Percentiles rank a stretch among this genome's conserved stretches.
Conservation (phyloP, 2,113 vertebrate species). For the Gymnogyps californianus region DNA sequence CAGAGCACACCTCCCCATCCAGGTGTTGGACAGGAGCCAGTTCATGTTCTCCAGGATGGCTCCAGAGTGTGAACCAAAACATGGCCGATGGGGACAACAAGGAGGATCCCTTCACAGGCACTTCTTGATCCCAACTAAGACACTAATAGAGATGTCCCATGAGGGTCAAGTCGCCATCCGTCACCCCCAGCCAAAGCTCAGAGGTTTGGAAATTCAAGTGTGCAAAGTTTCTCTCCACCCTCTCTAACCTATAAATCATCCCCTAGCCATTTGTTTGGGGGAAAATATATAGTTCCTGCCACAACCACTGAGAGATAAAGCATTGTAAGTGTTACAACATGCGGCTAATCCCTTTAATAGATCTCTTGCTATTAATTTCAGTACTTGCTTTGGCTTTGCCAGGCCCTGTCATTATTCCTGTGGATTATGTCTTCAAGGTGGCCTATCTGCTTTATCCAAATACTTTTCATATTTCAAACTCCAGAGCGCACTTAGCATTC, state of each 20-base stretch:
- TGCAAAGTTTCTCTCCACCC: neutral
- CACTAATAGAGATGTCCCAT: neutral
- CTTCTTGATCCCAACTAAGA: neutral
- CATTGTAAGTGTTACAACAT: neutral
- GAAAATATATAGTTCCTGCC: constrained; percentile 43
- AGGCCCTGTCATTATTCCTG: constrained; percentile 29
- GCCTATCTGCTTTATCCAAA: constrained; percentile 39
- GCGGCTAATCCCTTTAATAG: constrained; percentile 52
- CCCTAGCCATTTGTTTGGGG: neutral
- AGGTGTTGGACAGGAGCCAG: neutral
- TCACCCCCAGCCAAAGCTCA: neutral
- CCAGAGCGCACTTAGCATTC: neutral
- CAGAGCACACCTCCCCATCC: neutral
- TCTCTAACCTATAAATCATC: constrained; percentile 18
- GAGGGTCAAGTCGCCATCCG: neutral
- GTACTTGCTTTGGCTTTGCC: constrained; percentile 12
- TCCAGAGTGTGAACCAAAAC: neutral
- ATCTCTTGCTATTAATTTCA: constrained; percentile 60
- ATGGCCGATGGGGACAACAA: neutral
- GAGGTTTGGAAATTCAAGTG: neutral
- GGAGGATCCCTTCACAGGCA: neutral
- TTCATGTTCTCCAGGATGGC: neutral
- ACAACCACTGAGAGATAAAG: constrained; percentile 26
- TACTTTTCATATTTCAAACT: constrained; percentile 41
- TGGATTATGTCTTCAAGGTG: constrained; percentile 45